Evolutionary conservation across 2,113 vertebrate species (phyloP).

Genomic region (Leptosomus discolor): DNA sequence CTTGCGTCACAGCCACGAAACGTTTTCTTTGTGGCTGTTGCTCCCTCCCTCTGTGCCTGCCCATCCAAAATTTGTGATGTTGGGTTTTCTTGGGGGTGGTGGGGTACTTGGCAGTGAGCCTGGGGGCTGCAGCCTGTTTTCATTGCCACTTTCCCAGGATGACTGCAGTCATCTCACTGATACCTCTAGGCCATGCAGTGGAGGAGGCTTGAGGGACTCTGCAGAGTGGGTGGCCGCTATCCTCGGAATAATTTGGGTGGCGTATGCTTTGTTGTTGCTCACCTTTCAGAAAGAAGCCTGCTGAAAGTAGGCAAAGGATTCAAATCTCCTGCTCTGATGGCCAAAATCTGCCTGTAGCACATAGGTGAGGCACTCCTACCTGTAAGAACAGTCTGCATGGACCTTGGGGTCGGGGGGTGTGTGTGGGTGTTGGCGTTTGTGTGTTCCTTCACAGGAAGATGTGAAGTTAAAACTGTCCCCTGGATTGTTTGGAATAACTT

Average conservation of each 20-base stretch:
- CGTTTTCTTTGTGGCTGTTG: neutral
- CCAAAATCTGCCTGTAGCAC: neutral
- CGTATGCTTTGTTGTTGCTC: neutral
- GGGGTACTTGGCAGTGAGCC: neutral
- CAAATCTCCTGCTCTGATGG: neutral
- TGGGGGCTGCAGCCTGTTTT: neutral
- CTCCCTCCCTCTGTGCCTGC: neutral
- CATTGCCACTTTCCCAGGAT: neutral
- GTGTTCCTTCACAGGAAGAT: neutral
- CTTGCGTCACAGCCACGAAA: neutral
- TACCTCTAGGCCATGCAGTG: neutral
- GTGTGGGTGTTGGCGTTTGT: too few relatives aligned
- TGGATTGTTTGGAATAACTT: neutral
- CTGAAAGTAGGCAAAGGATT: neutral
- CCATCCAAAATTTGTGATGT: neutral
- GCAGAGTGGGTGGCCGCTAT: neutral
- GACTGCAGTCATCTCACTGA: neutral
- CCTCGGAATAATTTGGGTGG: neutral
- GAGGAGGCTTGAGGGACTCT: neutral
- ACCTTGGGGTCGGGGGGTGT: neutral
- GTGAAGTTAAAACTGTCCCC: neutral
- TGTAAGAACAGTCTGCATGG: fast-evolving
- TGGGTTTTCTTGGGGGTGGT: neutral
- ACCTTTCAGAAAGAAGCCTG: neutral
- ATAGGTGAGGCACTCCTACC: neutral